These are phyloP conservation scores for Halocynthia aurantium DNA, from an alignment of 23 tunicate genomes.

Conservation along the genomic window DNA sequence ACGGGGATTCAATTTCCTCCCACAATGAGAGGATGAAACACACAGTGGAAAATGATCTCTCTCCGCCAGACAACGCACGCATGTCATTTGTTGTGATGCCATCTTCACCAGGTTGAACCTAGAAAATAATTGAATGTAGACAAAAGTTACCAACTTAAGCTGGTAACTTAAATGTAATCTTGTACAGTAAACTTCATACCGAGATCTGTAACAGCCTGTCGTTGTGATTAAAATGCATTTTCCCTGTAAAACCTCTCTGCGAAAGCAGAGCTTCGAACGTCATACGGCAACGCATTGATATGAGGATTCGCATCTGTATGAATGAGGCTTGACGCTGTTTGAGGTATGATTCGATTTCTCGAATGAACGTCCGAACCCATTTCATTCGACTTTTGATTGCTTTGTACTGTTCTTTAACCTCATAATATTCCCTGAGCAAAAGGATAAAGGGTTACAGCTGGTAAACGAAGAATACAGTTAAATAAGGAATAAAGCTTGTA, in stretches of 20 bases:
- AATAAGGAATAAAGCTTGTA: too few species aligned
- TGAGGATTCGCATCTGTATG: constrained; percentile 25
- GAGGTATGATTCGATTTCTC: constrained; percentile 29
- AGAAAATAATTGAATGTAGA: too few species aligned
- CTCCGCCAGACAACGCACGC: constrained; percentile 85
- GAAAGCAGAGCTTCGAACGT: constrained; percentile 49
- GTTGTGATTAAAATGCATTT: constrained; percentile 64
- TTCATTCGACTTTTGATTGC: constrained; percentile 10
- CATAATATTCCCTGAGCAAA: constrained; percentile 46
- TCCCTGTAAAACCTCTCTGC: constrained; percentile 84
- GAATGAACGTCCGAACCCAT: constrained; percentile 8
- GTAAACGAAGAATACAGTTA: too few species aligned
- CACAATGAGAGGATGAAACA: constrained; percentile 79
- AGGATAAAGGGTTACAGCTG: too few species aligned
- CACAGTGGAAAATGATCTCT: constrained; percentile 88
- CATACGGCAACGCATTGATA: constrained; percentile 57
- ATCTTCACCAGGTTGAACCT: constrained; percentile 67
- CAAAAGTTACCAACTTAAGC: too few species aligned
- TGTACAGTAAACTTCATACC: too few species aligned
- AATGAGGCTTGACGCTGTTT: constrained; percentile 46
- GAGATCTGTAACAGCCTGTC: constrained; percentile 41
- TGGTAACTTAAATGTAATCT: too few species aligned
- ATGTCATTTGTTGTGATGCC: constrained; percentile 45
- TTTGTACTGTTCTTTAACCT: constrained; percentile 53
- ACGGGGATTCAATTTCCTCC: constrained; percentile 77